Conservation (phyloP, 2,113 vertebrate genomes). For the Cavia porcellus region DNA sequence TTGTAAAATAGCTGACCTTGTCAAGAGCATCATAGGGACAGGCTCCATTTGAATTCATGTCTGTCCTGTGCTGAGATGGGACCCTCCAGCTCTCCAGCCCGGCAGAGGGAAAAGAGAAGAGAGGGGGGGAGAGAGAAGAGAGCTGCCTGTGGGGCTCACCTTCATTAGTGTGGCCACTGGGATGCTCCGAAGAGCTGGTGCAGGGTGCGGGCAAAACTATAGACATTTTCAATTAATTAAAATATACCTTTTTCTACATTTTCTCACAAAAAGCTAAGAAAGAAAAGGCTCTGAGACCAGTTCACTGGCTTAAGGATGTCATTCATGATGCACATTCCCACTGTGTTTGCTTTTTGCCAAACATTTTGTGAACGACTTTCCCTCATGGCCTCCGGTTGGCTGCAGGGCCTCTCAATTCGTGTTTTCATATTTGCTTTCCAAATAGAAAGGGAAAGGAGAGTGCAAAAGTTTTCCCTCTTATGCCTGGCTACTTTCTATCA, state of each 20-base stretch:
- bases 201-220: not conserved
- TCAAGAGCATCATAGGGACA: not conserved
- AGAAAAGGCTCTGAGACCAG: not conserved
- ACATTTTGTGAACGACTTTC: not conserved
- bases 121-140: not conserved
- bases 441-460: not conserved
- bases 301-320: not conserved
- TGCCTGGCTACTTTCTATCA: not conserved
- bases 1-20: slow-evolving; percentile 44
- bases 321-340: not conserved
- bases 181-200: too few species aligned
- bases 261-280: not conserved
- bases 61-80: not conserved
- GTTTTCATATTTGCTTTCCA: not conserved
- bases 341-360: not conserved
- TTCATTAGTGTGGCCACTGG: not conserved
- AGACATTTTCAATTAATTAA: not conserved
- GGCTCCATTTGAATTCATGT: not conserved
- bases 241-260: not conserved
- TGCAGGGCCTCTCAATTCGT: not conserved
- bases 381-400: not conserved
- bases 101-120: not conserved
- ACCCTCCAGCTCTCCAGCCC: not conserved
- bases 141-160: not conserved
- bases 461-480: not conserved